These are phyloP conservation scores for Chrosomus eos DNA, from an alignment of 2,797 vertebrate genomes.

Conservation along the genomic window DNA sequence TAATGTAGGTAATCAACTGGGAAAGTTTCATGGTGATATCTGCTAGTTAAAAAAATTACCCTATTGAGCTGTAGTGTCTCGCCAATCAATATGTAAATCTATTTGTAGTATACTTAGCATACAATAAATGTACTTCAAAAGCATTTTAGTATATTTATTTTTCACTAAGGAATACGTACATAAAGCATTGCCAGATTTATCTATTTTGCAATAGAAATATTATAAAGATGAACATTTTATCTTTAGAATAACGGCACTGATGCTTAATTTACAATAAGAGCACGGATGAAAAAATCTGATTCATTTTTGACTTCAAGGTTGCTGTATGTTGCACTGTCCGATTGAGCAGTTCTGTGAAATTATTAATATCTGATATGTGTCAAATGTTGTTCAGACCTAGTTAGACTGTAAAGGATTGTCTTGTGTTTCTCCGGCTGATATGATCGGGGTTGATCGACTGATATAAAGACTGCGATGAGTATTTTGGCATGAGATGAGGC, in stretches of 20 bases:
- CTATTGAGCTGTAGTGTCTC: no score
- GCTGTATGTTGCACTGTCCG: background rate
- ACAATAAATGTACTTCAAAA: no score
- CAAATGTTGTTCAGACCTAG: background rate
- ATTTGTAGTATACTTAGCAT: no score
- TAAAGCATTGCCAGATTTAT: background rate
- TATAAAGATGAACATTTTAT: background rate
- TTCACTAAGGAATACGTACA: no score
- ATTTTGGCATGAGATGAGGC: background rate
- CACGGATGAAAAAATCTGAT: no score
- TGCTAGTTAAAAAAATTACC: no score
- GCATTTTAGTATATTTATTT: no score
- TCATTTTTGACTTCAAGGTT: background rate
- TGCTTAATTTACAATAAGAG: background rate
- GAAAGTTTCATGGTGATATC: no score
- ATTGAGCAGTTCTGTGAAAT: background rate
- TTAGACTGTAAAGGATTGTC: background rate
- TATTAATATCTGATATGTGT: background rate
- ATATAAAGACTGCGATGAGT: background rate
- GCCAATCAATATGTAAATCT: no score
- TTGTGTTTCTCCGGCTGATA: background rate
- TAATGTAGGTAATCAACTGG: no score
- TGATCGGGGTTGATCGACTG: background rate
- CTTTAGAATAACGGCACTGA: background rate
- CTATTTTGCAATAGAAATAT: background rate